Evolutionary conservation across 2,113 vertebrate genomes (phyloP), one percentile per base, ranked within the genome.

Genomic region (Anas platyrhynchos): DNA sequence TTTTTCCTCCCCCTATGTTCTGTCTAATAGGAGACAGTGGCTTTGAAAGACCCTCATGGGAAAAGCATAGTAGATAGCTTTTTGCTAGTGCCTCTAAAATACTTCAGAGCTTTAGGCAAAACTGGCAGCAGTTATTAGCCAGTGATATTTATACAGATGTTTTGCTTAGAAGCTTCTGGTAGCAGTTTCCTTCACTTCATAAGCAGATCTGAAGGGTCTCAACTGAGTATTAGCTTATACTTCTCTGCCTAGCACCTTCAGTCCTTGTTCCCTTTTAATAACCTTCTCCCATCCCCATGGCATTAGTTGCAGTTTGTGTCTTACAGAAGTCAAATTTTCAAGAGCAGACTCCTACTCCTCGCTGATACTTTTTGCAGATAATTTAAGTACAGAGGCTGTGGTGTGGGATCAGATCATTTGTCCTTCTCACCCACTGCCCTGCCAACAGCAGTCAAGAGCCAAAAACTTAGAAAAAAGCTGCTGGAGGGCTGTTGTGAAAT

Each of bases 91-190:
- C 36, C 62, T 65, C 38, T 41, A 72, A 36, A 52, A 52, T 72
- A 31, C 54, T 71, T 78, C 38, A 89, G 52, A 71, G 32, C 43
- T 86, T 59, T 65, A 8, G 48, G 76, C 1, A 5, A 73, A 74
- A 91, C 27, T 74, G 43, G 32, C 32, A 68, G 65, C 56, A 43
- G 73, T 15, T 91, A 38, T 88, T 83, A 71, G 46, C 77, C 50
- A 59, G 25, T 67, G 21, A 20, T 91, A 78, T 50, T 88, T 90
- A 43, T 77, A 86, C 8, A 78, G 38, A 68, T 65, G 27, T 43
- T 95, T 91, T 89, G 25, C 38, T 78, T 81, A 59, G 48, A 90
- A 65, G 48, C 32, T 91, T 86, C 46, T 90, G 26, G 52, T 86
- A 77, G 22, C 5, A 11, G 13, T 85, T 95, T 83, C 13, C 11